Evolutionary conservation across 2,113 vertebrate species (phyloP), one percentile per base, ranked within the genome.

Genomic region (Strix aluco): DNA sequence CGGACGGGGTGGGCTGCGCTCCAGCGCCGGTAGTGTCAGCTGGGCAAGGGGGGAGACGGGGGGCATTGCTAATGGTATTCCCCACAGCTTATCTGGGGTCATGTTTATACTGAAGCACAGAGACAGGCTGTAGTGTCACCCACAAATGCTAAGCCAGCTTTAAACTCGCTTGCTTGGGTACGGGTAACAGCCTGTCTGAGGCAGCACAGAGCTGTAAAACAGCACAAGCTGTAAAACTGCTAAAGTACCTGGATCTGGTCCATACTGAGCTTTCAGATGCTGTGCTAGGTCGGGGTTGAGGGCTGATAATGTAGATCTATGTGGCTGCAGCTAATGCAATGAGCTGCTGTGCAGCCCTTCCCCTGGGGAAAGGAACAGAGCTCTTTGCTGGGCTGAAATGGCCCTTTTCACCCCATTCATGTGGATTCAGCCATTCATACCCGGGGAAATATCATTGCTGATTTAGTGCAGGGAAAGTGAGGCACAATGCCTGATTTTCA

Each of bases 211-310:
- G 82, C 86, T 77, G 47, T 88, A 77, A 92, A 92, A 70, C 59
- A 74, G 42, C 88, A 81, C 88, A 91, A 63, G 83, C 69, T 89
- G 91, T 92, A 71, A 96, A 95, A 86, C 80, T 83, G 54, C 59
- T 92, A 4, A 46, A 89, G 89, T 42, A 59, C 83, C 83, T 96
- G 94, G 91, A 84, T 51, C 63, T 89, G 69, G 38, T 95, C 86
- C 93, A 86, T 55, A 19, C 51, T 1, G 30, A 91, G 88, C 54
- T 78, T 77, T 83, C 3, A 7, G 83, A 92, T 88, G 21, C 65
- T 72, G 85, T 55, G 62, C 70, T 42, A 67, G 88, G 57, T 59
- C 1, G 0, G 58, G 51, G 36, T 10, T 86, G 72, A 91, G 72
- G 80, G 46, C 38, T 83, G 88, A 86, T 83, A 88, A 44, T 70